Base-by-base conservation (phyloP, 1,140 invertebrate genomes). In the Tetranychus urticae region DNA sequence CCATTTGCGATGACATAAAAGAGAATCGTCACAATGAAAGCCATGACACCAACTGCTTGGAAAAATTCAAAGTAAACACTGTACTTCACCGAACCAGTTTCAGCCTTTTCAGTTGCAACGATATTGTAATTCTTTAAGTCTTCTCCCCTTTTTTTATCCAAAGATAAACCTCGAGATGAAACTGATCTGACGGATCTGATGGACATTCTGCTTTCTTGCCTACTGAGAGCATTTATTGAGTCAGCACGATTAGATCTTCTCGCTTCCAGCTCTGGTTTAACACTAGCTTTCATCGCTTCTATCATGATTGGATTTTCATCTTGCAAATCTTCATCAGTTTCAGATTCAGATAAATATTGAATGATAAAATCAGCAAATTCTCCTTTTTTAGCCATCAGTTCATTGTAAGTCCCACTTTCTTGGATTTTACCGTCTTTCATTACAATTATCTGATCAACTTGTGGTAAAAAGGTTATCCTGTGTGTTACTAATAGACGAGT, bases 41-140 rank as follows among this genome's bases (percentile, higher is more conserved):
- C 10, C 3, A 37, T 1, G 1, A 59, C 2, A 34, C 62, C 62
- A 52, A 65, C 42, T 13, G 63, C 57, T 37, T 50, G n/a, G 35
- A 64, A 42, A 39, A 56, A 65, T 37, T 58, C 12, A 4, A 23
- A 42, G 34, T 65, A 63, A 36, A 65, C 62, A 4, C 7, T 50
- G 3, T 61, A 39, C 46, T 60, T 61, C 36, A 65, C 59, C 37
- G 64, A 65, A 33, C 64, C 64, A 13, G 56, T 61, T 64, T 63
- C 45, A 14, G 52, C 33, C 2, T 31, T 34, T 61, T 65, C 64
- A 8, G 13, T 36, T 54, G 36, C 47, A 37, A 63, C 64, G 31
- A 92, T 74, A 74, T 88, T 86, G 39, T 42, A 10, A 5, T 42
- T 42, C 10, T 42, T 10, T 67, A 45, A 58, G 39, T 42, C 23